Evolutionary conservation across 2,113 vertebrate genomes (phyloP).

Genomic region (Indicator indicator): DNA sequence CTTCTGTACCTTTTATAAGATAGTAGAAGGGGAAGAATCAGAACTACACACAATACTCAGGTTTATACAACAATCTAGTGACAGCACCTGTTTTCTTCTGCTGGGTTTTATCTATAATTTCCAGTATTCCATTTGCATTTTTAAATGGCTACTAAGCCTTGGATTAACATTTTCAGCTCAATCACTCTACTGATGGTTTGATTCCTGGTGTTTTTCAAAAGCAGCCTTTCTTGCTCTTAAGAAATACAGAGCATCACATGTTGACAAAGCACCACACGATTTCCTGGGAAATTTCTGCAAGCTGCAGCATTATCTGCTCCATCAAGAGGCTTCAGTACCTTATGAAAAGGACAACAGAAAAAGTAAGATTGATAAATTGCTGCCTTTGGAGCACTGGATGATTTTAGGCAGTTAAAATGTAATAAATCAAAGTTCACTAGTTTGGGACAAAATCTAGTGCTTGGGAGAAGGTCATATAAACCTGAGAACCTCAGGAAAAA

Average conservation of each 20-base stretch:
- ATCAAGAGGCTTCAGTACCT: not conserved
- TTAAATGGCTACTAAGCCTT: not conserved
- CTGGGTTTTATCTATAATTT: not conserved
- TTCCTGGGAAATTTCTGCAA: not conserved
- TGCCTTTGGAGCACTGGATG: not conserved
- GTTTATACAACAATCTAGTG: not conserved
- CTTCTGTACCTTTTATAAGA: not conserved
- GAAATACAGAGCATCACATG: not conserved
- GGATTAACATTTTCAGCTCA: not conserved
- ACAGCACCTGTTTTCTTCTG: not conserved
- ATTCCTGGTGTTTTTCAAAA: not conserved
- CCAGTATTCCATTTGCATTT: not conserved
- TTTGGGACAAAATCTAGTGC: not conserved
- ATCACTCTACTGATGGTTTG: not conserved
- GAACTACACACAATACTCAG: not conserved
- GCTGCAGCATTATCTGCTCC: not conserved
- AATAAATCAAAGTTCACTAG: constrained; percentile 25
- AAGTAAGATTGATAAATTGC: not conserved
- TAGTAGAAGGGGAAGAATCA: not conserved
- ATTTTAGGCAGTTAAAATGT: constrained; percentile 9
- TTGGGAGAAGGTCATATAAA: not conserved
- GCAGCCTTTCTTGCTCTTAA: not conserved
- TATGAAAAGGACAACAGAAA: not conserved
- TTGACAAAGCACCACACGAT: not conserved
- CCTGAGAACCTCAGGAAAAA: not conserved